These are phyloP conservation scores for Fragum fragum DNA, from an alignment of 2,888 invertebrate species.

Conservation along the genomic window DNA sequence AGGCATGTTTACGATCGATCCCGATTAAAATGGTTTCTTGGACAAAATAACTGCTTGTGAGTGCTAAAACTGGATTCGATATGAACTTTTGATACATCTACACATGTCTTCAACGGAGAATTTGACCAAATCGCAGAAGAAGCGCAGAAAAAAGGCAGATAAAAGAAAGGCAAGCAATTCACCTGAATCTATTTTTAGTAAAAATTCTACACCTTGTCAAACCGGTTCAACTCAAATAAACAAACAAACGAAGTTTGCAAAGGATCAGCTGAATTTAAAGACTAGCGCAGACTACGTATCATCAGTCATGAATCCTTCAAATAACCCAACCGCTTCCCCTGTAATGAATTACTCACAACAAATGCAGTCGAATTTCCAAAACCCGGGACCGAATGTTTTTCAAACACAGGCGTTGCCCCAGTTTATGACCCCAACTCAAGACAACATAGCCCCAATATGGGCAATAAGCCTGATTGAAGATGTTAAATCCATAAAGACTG, in stretches of 20 bases:
- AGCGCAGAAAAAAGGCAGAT: conserved; percentile 4
- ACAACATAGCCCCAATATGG: neutral
- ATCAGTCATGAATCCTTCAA: conserved; percentile 13
- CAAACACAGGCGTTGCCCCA: neutral
- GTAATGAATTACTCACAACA: conserved; percentile 9
- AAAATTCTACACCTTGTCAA: neutral
- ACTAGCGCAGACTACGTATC: neutral
- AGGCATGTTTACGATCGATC: neutral
- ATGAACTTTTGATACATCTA: neutral
- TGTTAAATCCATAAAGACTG: neutral
- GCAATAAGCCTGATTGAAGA: conserved; percentile 1
- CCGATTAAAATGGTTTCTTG: neutral
- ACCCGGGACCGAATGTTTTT: neutral
- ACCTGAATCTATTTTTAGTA: conserved; percentile 22
- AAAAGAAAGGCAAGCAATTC: conserved; percentile 19
- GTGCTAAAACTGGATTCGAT: neutral
- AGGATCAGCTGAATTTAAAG: neutral
- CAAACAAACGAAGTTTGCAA: no score
- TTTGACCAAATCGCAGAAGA: neutral
- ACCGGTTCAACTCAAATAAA: neutral
- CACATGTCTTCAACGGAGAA: neutral
- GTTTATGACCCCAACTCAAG: neutral
- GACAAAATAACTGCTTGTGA: no score
- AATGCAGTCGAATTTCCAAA: neutral
- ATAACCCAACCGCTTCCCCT: neutral